A percentile compares a stretch with the other conserved stretches of the same genome.
Evolutionary conservation across 2,888 invertebrate species (phyloP).

Genomic region (Drosophila meridiana): DNA sequence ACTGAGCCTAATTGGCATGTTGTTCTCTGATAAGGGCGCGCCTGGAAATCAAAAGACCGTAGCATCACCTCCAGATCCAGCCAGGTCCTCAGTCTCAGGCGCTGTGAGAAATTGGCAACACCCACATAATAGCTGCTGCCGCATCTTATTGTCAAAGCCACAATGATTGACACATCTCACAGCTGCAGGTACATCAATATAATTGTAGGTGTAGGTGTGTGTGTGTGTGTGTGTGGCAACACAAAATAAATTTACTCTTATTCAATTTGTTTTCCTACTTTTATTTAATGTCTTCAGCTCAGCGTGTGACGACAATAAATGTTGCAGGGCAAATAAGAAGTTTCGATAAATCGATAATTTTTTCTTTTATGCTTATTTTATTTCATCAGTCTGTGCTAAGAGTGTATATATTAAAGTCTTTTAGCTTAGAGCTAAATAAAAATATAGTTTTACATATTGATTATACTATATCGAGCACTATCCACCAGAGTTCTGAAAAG

Average conservation of each 20-base stretch:
- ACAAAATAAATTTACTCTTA: conserved; percentile 42
- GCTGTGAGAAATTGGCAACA: conserved; percentile 8
- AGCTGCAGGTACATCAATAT: conserved; percentile 7
- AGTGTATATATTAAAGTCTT: neutral
- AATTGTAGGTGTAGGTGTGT: neutral
- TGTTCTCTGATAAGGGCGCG: conserved; percentile 5
- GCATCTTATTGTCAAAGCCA: conserved; percentile 37
- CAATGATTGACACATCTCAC: conserved; percentile 47
- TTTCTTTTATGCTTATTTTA: neutral
- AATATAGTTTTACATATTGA: no score
- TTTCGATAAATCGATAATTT: conserved; percentile 16
- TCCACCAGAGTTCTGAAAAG: neutral
- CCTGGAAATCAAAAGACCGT: conserved; percentile 17
- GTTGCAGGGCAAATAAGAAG: neutral
- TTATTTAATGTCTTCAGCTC: conserved; percentile 37
- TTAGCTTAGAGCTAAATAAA: neutral
- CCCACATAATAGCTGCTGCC: conserved; percentile 30
- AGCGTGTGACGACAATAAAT: conserved; percentile 43
- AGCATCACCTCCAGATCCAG: conserved; percentile 13
- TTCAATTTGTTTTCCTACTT: conserved; percentile 49
- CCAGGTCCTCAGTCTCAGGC: conserved; percentile 4
- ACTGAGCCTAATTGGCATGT: conserved; percentile 39
- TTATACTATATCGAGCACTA: neutral
- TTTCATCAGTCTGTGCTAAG: neutral
- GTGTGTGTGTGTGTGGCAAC: conserved; percentile 1